phyloP scores from a whole-genome alignment of 1,140 invertebrate species.

The Cyclargus thomasi region DNA sequence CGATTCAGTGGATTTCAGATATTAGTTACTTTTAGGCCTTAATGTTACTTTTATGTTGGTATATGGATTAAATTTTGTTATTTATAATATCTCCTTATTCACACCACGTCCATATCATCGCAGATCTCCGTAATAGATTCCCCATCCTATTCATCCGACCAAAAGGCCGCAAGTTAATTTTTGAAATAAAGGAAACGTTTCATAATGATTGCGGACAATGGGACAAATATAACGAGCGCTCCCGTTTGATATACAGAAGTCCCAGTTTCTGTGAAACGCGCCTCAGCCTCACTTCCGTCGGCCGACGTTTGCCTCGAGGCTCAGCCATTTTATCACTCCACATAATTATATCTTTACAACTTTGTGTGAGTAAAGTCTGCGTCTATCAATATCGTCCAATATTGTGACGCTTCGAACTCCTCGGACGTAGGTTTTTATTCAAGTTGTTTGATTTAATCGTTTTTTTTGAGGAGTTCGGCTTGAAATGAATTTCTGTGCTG shows the following conservation, averaged over 20 bases:
- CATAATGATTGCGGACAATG: constrained; percentile 15
- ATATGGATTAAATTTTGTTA: neutral
- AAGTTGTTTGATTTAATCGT: too few species aligned
- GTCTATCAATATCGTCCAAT: neutral
- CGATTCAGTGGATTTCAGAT: too few species aligned
- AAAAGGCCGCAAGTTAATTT: constrained; percentile 12
- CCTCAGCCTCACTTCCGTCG: constrained; percentile 7
- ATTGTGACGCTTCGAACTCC: neutral
- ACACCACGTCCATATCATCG: too few species aligned
- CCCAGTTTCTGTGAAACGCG: constrained; percentile 9
- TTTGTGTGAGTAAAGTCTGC: neutral
- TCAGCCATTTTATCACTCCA: constrained; percentile 8
- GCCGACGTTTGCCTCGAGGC: neutral
- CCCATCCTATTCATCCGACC: neutral
- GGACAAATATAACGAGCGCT: constrained; percentile 11
- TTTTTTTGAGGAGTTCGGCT: too few species aligned
- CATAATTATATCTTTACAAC: constrained; percentile 9
- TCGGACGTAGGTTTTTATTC: too few species aligned
- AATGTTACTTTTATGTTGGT: too few species aligned
- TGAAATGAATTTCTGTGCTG: too few species aligned
- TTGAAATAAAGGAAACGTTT: constrained; percentile 11
- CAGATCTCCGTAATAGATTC: neutral
- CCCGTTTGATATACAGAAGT: constrained; percentile 7
- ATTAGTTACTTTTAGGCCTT: too few species aligned
- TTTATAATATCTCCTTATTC: neutral